A percentile compares a stretch with the other conserved stretches of the same genome.
phyloP scores from a whole-genome alignment of 2,888 invertebrate species.

The Phania funesta region DNA sequence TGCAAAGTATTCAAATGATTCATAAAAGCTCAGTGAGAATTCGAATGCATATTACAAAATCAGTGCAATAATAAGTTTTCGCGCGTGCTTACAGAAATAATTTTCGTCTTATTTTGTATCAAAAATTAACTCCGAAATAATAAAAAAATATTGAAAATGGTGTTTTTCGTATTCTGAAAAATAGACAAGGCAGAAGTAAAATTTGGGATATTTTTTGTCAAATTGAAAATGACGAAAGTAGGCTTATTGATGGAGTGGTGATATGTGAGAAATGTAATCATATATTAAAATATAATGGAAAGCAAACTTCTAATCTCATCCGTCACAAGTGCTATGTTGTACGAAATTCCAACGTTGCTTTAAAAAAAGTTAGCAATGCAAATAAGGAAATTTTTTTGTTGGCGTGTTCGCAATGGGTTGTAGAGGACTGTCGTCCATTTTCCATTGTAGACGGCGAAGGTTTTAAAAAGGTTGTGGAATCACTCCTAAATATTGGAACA shows the following conservation, averaged over 20 bases:
- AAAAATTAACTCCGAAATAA: neutral
- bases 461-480: conserved; percentile 33
- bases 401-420: conserved; percentile 21
- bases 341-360: neutral
- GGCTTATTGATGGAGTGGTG: conserved; percentile 21
- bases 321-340: conserved; percentile 33
- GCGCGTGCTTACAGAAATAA: neutral
- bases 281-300: conserved; percentile 35
- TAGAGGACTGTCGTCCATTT: conserved; percentile 15
- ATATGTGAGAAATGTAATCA: conserved; percentile 7
- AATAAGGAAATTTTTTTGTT: conserved; percentile 23
- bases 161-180: conserved; percentile 12
- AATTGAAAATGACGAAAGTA: conserved; percentile 31
- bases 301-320: conserved; percentile 36
- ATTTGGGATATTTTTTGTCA: conserved; percentile 36
- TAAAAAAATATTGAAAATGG: conserved; percentile 9
- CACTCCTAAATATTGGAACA: conserved; percentile 27
- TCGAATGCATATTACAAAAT: too few relatives aligned
- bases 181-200: conserved; percentile 13
- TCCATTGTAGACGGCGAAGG: conserved; percentile 19
- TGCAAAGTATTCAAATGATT: too few relatives aligned
- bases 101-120: neutral
- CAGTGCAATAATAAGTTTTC: neutral
- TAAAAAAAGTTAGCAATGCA: conserved; percentile 16
- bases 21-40: too few relatives aligned